Conservation (phyloP, 2,113 vertebrate genomes). For the Dendrocopos noguchii region DNA sequence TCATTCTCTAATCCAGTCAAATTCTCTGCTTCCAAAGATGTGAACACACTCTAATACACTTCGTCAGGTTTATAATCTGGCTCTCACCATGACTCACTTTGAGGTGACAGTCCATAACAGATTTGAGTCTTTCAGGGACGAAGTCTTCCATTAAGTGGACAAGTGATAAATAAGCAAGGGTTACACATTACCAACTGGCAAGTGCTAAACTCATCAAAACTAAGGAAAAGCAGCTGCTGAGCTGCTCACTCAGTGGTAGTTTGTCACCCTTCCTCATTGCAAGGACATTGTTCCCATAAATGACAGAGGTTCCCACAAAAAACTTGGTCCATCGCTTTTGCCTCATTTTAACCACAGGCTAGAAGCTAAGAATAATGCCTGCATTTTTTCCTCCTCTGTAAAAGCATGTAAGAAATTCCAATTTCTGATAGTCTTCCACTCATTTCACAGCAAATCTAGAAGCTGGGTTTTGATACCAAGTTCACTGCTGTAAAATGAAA, state of each 20-base stretch:
- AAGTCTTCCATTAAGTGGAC: not conserved
- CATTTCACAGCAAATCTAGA: not conserved
- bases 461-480: not conserved
- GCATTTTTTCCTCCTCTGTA: not conserved
- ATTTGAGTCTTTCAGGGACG: not conserved
- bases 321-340: not conserved
- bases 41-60: not conserved
- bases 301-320: not conserved
- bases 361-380: not conserved
- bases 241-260: not conserved
- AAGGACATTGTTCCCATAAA: not conserved
- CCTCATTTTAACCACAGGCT: not conserved
- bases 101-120: not conserved
- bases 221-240: not conserved
- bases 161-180: not conserved
- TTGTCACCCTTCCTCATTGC: not conserved
- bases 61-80: not conserved
- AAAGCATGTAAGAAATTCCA: not conserved
- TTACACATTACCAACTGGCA: not conserved
- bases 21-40: not conserved
- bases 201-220: constrained; percentile 17
- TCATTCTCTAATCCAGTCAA: not conserved
- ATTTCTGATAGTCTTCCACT: not conserved
- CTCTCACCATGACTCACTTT: not conserved
- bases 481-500: not conserved